Evolutionary conservation across 2,113 vertebrate species (phyloP).

Genomic region (Centropus unirufus): DNA sequence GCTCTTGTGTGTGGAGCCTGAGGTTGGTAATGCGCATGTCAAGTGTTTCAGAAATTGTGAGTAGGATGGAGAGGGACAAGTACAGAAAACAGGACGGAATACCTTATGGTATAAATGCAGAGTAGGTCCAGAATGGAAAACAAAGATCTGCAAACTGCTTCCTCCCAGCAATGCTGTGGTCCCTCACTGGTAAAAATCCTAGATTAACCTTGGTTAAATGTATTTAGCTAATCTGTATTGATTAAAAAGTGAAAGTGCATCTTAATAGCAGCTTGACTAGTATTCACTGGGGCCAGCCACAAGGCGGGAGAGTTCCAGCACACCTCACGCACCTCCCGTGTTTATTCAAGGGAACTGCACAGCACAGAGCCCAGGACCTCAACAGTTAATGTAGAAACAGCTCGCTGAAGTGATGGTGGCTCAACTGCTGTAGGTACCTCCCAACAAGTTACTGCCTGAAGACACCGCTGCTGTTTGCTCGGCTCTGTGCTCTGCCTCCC

Average conservation of each 20-base stretch:
- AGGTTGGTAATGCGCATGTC: neutral
- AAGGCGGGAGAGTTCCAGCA: neutral
- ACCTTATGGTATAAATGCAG: too few species aligned
- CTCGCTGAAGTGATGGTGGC: neutral
- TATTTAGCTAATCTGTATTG: neutral
- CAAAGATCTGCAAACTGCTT: neutral
- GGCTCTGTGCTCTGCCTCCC: neutral
- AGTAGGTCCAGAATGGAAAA: neutral
- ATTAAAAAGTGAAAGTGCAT: neutral
- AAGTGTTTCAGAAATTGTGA: neutral
- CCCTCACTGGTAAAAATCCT: neutral
- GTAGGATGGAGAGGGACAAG: neutral
- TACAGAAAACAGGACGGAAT: neutral
- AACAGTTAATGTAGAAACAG: neutral
- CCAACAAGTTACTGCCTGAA: neutral
- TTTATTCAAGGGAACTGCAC: accelerated
- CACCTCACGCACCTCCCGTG: accelerated
- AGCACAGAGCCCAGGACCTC: neutral
- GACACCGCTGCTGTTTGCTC: neutral
- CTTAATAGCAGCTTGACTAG: neutral
- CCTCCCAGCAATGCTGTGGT: neutral
- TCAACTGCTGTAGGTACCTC: neutral
- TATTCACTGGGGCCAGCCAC: accelerated
- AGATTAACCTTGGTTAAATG: neutral
- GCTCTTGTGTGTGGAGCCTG: accelerated